A percentile compares a stretch with the other conserved stretches of the same genome.
Evolutionary conservation across 2,888 invertebrate species (phyloP).

Genomic region (Cephus nigrinus): DNA sequence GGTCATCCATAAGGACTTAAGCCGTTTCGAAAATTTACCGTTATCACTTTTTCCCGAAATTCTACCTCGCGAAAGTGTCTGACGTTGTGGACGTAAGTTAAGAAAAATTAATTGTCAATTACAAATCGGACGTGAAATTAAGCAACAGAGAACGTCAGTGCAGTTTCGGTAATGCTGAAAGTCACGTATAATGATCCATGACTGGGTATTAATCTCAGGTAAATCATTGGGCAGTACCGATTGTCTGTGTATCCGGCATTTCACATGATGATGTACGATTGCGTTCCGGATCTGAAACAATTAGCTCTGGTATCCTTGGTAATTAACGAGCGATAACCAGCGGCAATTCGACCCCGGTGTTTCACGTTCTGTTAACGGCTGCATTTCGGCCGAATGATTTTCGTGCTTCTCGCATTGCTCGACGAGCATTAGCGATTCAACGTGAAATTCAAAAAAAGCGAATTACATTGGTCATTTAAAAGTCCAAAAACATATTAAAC

Average conservation of each 20-base stretch:
- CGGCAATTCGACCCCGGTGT: not conserved
- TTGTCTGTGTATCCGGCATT: not conserved
- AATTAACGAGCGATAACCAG: not conserved
- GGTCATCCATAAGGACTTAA: not conserved
- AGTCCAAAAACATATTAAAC: not conserved
- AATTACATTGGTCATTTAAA: not conserved
- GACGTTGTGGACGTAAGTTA: not conserved
- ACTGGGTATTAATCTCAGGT: not conserved
- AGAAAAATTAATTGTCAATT: not conserved
- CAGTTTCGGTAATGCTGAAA: not conserved
- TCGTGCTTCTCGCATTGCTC: not conserved
- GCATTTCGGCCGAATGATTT: not conserved
- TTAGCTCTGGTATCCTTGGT: not conserved
- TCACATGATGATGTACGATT: not conserved
- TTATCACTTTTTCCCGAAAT: not conserved
- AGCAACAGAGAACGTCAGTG: too few relatives aligned
- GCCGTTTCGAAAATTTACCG: not conserved
- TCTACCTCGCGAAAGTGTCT: not conserved
- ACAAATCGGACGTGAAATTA: not conserved
- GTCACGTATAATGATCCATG: not conserved
- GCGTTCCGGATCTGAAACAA: not conserved
- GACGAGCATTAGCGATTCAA: not conserved
- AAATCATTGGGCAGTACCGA: not conserved
- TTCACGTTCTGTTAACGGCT: not conserved
- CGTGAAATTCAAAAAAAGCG: not conserved